Evolutionary conservation across 2,797 vertebrate species (phyloP).

Genomic region (Lateolabrax maculatus): DNA sequence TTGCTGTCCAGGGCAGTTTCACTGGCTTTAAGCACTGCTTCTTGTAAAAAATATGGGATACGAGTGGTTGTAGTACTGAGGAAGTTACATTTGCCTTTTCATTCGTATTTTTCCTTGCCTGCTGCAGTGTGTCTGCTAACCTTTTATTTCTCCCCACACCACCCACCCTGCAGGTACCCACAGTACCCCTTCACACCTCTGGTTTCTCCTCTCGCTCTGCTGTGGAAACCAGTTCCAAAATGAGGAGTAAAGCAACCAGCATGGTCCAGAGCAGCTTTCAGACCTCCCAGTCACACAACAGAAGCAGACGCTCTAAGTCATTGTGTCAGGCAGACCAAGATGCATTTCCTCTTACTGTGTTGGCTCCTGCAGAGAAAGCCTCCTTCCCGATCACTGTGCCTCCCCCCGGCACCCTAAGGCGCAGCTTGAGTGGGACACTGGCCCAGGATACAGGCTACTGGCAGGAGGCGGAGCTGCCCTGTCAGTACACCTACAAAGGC

Average conservation of each 20-base stretch:
- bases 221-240: conserved; percentile 84
- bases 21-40: not conserved
- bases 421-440: conserved; percentile 84
- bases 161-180: conserved; percentile 75
- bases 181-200: conserved; percentile 74
- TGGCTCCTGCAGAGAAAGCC: conserved; percentile 64
- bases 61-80: not conserved
- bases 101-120: not conserved
- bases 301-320: conserved; percentile 71
- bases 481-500: conserved; percentile 87
- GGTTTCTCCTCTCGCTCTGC: conserved; percentile 91
- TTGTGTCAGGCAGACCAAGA: conserved; percentile 75
- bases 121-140: conserved; percentile 12
- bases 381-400: conserved; percentile 46
- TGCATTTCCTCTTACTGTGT: conserved; percentile 4
- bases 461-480: conserved; percentile 74
- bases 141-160: not conserved
- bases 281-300: conserved; percentile 62
- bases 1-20: not conserved
- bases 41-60: too few species aligned
- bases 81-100: rapidly evolving
- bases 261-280: conserved; percentile 60
- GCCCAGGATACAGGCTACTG: conserved; percentile 65
- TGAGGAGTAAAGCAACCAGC: conserved; percentile 71
- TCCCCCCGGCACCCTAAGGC: conserved; percentile 68